Base-by-base conservation (phyloP, 2,113 vertebrate species). In the Lates calcarifer region DNA sequence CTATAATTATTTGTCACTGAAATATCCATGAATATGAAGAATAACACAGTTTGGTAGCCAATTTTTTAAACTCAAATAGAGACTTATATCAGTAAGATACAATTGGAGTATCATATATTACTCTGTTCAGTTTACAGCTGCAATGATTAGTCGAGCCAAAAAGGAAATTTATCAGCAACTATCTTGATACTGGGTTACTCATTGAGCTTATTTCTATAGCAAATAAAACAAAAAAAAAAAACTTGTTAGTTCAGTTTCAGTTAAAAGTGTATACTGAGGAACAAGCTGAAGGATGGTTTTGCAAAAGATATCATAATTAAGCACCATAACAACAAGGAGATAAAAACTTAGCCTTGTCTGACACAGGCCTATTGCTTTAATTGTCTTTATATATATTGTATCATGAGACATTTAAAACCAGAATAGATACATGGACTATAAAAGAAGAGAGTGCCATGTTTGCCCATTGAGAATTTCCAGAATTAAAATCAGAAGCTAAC, bases 401-500 rank as follows among this genome's bases (percentile, higher is more conserved):
- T 14, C 11, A 31, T 7, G 47, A 73, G 51, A 58, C 1, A 72
- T 64, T 7, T 15, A 64, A 26, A 39, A 26, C 26, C 37, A 49
- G 13, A 65, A 45, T 22, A 49, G 18, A 31, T 51, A 15, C 17
- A 24, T 18, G 26, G 26, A 26, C 24, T 29, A 18, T 3, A 24
- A 20, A 41, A 62, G 28, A 22, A 61, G 26, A 26, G n/a, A 5
- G 49, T 39, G 29, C 24, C 9, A 24, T 66, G 51, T 60, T 51
- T 33, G 22, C 18, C 35, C 57, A 22, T 12, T 63, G 22, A 33
- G 22, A 35, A 22, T 57, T 58, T 64, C 28, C 17, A n/a, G 22
- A 71, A 65, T 72, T 33, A 56, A 63, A 69, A 37, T 55, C 26
- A 51, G 39, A 61, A 51, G 51, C 14, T 3, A 60, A 67, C 26